Evolutionary conservation across 2,797 vertebrate genomes (phyloP), one percentile per base, ranked within the genome.

Genomic region (Gallinago nigripennis): DNA sequence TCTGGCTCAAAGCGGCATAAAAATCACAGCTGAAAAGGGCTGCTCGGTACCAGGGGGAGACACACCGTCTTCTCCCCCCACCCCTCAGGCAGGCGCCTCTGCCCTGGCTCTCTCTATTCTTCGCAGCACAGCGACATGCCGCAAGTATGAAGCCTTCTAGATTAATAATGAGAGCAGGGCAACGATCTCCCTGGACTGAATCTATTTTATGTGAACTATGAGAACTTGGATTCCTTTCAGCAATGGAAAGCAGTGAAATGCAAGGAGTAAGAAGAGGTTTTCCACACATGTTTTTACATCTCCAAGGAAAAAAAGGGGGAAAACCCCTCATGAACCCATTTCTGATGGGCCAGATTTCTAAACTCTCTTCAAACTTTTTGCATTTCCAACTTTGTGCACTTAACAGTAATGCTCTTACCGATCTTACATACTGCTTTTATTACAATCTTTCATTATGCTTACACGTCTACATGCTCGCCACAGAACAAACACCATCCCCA

Each of bases 191-290:
- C 93, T 95, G 95, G 96, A 96, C 90, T 33, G 41, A 53, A 79
- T 96, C 96, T 97, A 96, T 95, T 95, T 94, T 79, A 96, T 87
- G 93, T 75, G 94, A 96, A 63, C 95, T 86, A 39, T 93, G 96
- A 97, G 96, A 96, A 97, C 82, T 86, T 95, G 95, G 96, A 95
- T 94, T 95, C 85, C 58, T 94, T 89, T 95, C 95, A 96, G 82
- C 69, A 82, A 66, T 8, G 65, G 75, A 48, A 96, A 96, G n/a
- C 87, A 93, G 92, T 71, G 11, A 95, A 97, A 95, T 43, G 71
- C 19, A 56, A 97, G 57, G 66, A 97, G 81, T 51, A 92, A 92
- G 82, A 94, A 68, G 57, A 96, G 94, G 91, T 70, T 96, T 94
- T 95, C 95, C 92, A 92, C 64, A 48, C 19, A 81, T 70, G 33